Conservation (phyloP, 2,888 invertebrate genomes). For the Sipha maydis region DNA sequence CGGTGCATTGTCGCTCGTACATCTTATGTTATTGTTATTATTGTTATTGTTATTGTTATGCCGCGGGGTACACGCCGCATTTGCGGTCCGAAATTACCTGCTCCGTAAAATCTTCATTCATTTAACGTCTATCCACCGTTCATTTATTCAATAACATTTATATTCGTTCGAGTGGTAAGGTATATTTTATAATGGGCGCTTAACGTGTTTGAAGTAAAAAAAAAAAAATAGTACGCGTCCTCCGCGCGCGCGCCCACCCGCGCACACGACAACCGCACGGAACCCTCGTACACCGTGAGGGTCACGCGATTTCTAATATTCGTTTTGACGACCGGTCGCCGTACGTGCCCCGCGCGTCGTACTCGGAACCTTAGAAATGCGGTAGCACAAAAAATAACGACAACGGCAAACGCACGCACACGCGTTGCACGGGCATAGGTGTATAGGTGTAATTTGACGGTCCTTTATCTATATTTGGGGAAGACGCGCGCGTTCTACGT, state of each 20-base stretch:
- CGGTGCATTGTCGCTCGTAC: no score
- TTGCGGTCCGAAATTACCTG: neutral
- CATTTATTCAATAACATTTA: neutral
- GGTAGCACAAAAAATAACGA: neutral
- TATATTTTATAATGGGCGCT: neutral
- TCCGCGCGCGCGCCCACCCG: no score
- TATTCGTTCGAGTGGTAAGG: no score
- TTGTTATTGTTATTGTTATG: no score
- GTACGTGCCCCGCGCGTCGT: neutral
- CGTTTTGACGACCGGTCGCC: neutral
- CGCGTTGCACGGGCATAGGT: neutral
- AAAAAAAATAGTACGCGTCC: neutral
- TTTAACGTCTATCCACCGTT: neutral
- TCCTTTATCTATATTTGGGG: no score
- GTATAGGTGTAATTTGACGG: no score
- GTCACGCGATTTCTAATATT: neutral
- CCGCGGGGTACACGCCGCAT: neutral
- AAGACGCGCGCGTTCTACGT: no score
- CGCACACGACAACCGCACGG: no score
- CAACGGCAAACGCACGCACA: neutral
- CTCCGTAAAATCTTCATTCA: neutral
- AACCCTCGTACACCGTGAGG: no score
- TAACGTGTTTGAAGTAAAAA: neutral
- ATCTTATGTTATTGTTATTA: no score
- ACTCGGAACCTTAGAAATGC: neutral